Evolutionary conservation across 2,888 invertebrate species (phyloP).

Genomic region (Trichacis sp.): DNA sequence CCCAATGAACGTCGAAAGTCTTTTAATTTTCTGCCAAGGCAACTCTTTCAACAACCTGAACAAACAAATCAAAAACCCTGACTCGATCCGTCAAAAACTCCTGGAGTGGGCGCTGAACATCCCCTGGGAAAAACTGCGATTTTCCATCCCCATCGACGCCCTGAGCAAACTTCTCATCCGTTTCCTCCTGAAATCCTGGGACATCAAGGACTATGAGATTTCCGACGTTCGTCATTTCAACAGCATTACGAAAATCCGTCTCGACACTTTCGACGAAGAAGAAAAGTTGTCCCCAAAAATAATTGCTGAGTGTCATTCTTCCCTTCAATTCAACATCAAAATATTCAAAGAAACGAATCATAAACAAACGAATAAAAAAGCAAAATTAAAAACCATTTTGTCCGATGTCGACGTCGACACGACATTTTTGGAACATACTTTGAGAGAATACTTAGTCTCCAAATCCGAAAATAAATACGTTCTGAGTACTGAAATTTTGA

Average conservation of each 20-base stretch:
- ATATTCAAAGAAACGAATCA: conserved; percentile 31
- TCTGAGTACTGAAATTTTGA: conserved; percentile 44
- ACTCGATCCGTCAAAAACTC: conserved; percentile 52
- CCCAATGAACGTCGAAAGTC: conserved; percentile 62
- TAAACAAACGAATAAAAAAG: neutral
- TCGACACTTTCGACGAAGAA: conserved; percentile 31
- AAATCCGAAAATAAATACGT: conserved; percentile 28
- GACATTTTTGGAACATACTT: neutral
- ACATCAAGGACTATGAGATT: conserved; percentile 13
- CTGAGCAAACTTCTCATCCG: conserved; percentile 52
- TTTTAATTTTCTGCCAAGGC: conserved; percentile 62
- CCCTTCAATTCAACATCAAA: conserved; percentile 45
- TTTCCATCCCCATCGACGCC: conserved; percentile 46
- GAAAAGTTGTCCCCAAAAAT: conserved; percentile 33
- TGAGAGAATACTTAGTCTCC: neutral
- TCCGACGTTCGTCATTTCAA: conserved; percentile 12
- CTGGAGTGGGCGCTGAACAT: conserved; percentile 55
- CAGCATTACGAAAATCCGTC: conserved; percentile 14
- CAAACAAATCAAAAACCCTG: conserved; percentile 22
- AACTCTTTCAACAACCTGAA: conserved; percentile 54
- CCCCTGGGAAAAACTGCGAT: conserved; percentile 41
- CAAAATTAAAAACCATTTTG: neutral
- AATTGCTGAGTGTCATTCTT: conserved; percentile 51
- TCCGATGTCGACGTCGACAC: neutral
- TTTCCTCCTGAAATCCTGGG: conserved; percentile 45